phyloP scores from a whole-genome alignment of 1,140 invertebrate species.

The Drosophila biarmipes region DNA sequence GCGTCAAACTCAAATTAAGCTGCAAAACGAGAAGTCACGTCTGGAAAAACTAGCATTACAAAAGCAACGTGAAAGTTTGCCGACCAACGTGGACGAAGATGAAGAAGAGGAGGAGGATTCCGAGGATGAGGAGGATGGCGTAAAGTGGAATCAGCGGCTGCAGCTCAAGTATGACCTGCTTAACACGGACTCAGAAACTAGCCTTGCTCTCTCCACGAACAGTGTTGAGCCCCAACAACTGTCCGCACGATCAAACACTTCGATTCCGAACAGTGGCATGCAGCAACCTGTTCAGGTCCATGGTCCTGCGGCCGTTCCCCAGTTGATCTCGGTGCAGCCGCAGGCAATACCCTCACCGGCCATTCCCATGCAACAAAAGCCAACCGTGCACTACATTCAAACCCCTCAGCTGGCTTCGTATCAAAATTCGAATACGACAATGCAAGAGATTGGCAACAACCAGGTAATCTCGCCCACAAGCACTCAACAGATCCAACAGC shows the following conservation, averaged over 20 bases:
- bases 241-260: constrained; percentile 49
- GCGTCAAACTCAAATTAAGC: constrained; percentile 86
- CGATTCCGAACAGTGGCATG: constrained; percentile 57
- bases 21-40: constrained; percentile 83
- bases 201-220: constrained; percentile 60
- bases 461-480: constrained; percentile 70
- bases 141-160: constrained; percentile 69
- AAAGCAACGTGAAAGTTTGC: constrained; percentile 87
- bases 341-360: constrained; percentile 64
- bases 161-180: constrained; percentile 64
- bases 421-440: constrained; percentile 54
- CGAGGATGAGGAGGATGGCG: constrained; percentile 76
- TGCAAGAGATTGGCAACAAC: constrained; percentile 61
- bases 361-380: constrained; percentile 65
- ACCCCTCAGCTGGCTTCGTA: constrained; percentile 73
- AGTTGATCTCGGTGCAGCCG: constrained; percentile 60
- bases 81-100: constrained; percentile 82
- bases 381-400: constrained; percentile 73
- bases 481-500: constrained; percentile 64
- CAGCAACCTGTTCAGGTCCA: constrained; percentile 38
- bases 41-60: constrained; percentile 85
- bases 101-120: constrained; percentile 81
- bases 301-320: constrained; percentile 28
- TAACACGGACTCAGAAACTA: constrained; percentile 73
- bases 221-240: constrained; percentile 65